Base-by-base conservation (phyloP, 2,888 invertebrate genomes). In the Macaria notata region DNA sequence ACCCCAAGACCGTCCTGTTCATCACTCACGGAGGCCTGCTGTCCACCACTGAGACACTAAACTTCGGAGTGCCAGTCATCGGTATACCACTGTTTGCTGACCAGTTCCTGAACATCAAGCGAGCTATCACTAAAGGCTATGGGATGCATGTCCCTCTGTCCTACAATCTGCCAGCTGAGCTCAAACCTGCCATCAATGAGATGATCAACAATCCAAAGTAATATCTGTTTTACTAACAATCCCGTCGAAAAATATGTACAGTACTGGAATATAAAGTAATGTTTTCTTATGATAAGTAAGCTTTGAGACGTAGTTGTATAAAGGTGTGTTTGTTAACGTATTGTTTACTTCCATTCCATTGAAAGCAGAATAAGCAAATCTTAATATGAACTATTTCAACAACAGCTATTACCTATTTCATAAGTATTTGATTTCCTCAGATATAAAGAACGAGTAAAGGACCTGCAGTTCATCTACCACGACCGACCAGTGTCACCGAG, bases 51-150 rank as follows among this genome's bases (percentile, higher is more conserved):
- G 84, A 84, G 64, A 62, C 81, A 0, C 59, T 83, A 3, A 77
- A 84, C 59, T 83, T 77, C 29, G 82, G 78, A 36, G 73, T 81
- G 2, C 83, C 84, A 3, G 68, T 71, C 0, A 77, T 83, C 30
- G 84, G 79, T 2, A 66, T 84, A 3, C 84, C 84, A 0, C 63
- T 79, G 3, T 73, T 70, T 41, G 77, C 67, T 3, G 87, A 88
- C 45, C 87, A 88, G 66, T 79, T 76, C 55, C 63, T 72, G 0
- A 88, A 87, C 39, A 62, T 81, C 6, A 63, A 78, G 4, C 77
- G 73, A 66, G 79, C 81, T 0, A 79, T 77, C 3, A 54, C 55
- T 0, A 78, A 72, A 49, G 84, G 81, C 0, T 80, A 74, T 19
- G 84, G 75, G 0, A 64, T 71, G 9, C 74, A 69, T 55, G 78